A percentile compares a stretch with the other conserved stretches of the same genome.
phyloP scores from a whole-genome alignment of 2,113 vertebrate genomes.

The Phalacrocorax pelagicus region DNA sequence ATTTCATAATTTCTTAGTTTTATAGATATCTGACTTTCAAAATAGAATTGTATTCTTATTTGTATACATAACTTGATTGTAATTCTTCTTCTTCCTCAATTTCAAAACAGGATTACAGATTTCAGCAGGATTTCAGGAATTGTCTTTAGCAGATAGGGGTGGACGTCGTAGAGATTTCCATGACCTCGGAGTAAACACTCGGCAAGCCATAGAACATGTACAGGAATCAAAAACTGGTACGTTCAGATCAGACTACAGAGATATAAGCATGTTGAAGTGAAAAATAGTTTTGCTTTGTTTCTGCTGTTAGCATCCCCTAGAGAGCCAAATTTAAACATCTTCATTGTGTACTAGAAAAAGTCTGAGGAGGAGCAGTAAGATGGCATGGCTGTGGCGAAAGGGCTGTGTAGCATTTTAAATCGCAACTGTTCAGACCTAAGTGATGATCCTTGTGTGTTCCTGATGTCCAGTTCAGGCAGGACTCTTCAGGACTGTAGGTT shows the following conservation, averaged over 20 bases:
- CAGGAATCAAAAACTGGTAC: conserved; percentile 87
- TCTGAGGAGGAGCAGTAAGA: background rate
- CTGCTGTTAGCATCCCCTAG: background rate
- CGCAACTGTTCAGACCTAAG: background rate
- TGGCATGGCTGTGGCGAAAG: background rate
- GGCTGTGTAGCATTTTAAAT: background rate
- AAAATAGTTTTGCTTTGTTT: background rate
- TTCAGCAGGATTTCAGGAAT: conserved; percentile 87
- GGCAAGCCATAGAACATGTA: conserved; percentile 87
- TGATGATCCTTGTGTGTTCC: background rate
- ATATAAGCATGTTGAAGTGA: background rate
- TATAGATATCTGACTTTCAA: background rate
- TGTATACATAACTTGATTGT: background rate
- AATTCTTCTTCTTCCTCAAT: background rate
- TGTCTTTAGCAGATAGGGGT: conserved; percentile 86
- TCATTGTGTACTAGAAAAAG: background rate
- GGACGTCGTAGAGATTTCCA: conserved; percentile 85
- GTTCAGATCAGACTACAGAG: background rate
- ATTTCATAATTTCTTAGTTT: background rate
- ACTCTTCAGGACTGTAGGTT: background rate
- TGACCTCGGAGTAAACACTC: conserved; percentile 86
- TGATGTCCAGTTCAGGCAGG: background rate
- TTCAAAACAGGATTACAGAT: conserved; percentile 74
- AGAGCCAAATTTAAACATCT: background rate
- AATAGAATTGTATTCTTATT: background rate